Percentiles rank a stretch among this genome's conserved stretches.
phyloP scores from a whole-genome alignment of 2,113 vertebrate species.

The Malurus cyaneus region DNA sequence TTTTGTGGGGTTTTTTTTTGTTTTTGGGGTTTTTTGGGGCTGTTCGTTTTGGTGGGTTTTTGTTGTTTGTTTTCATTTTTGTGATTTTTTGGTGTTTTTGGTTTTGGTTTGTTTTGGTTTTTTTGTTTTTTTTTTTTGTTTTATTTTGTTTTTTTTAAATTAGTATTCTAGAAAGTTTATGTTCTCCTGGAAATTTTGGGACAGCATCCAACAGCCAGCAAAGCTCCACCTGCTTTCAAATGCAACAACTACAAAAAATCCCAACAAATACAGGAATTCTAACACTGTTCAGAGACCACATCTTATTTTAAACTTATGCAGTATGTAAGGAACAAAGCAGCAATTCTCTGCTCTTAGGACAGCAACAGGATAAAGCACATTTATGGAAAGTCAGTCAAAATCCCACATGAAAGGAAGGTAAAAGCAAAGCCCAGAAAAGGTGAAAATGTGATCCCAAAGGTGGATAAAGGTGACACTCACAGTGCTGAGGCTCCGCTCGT shows the following conservation, averaged over 20 bases:
- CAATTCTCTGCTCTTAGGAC: background rate
- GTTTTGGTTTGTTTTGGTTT: too few species aligned
- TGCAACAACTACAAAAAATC: background rate
- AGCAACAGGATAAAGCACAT: background rate
- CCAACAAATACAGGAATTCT: background rate
- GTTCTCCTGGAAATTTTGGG: background rate
- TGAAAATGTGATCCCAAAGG: background rate
- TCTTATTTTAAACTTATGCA: background rate
- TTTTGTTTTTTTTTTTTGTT: too few species aligned
- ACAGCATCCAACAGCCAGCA: background rate
- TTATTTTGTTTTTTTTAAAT: background rate
- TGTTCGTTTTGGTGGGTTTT: too few species aligned
- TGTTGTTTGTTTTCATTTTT: too few species aligned
- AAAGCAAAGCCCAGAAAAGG: background rate
- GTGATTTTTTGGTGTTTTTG: too few species aligned
- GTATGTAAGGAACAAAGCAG: fast-evolving
- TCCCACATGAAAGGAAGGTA: background rate
- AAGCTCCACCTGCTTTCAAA: background rate
- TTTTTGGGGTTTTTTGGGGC: too few species aligned
- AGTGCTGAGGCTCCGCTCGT: constrained; percentile 95
- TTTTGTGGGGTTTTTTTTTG: too few species aligned
- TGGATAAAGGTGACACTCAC: constrained; percentile 71
- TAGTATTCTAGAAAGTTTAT: background rate
- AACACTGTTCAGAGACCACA: background rate
- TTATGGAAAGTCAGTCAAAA: background rate